These are phyloP conservation scores for Folsomia candida DNA, from an alignment of 2,888 invertebrate species.

Conservation along the genomic window DNA sequence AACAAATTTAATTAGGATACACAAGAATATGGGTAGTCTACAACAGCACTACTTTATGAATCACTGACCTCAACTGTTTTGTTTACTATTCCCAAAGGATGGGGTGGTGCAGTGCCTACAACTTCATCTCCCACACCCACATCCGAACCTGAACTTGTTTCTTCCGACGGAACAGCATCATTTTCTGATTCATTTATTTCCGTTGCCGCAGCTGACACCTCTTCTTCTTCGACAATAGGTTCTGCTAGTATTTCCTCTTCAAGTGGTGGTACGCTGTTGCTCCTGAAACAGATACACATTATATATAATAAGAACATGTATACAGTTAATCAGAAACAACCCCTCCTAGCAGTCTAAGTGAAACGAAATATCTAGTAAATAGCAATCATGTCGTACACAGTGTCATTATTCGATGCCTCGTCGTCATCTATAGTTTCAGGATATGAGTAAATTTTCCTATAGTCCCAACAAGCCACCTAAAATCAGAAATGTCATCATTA, in stretches of 20 bases:
- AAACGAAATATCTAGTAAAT: too few relatives aligned
- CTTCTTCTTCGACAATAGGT: neutral
- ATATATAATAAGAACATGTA: too few relatives aligned
- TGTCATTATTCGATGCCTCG: neutral
- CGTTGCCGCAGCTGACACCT: neutral
- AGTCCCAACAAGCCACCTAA: neutral
- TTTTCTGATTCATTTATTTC: neutral
- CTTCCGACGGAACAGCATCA: neutral
- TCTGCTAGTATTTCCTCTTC: neutral
- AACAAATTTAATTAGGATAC: neutral
- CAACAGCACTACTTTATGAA: too few relatives aligned
- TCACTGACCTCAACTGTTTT: conserved; percentile 5
- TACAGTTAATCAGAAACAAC: too few relatives aligned
- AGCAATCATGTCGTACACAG: too few relatives aligned
- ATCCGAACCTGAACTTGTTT: neutral
- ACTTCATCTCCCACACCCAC: neutral
- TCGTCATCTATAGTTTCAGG: neutral
- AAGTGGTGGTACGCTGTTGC: neutral
- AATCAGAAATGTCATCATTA: neutral
- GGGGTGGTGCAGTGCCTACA: too few relatives aligned
- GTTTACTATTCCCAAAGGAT: neutral
- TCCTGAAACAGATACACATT: neutral
- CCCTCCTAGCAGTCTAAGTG: too few relatives aligned
- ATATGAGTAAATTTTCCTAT: neutral
- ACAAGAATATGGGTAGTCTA: too few relatives aligned